Conservation (phyloP, 2,888 invertebrate species). For the Ferdinandea cuprea region DNA sequence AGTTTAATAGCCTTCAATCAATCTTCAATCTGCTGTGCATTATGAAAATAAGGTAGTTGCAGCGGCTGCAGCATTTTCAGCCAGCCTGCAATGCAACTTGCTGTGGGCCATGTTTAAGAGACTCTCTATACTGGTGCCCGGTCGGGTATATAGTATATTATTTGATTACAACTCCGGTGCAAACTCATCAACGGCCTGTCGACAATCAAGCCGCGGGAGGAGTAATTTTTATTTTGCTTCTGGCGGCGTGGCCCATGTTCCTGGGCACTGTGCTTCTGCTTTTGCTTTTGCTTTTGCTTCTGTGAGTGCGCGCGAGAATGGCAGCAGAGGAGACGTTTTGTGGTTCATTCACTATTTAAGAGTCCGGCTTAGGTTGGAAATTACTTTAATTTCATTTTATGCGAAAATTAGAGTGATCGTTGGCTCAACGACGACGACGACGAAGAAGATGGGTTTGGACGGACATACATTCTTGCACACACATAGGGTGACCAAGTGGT, state of each 20-base stretch:
- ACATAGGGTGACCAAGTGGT: slow-evolving; percentile 38
- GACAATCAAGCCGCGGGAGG: slow-evolving; percentile 77
- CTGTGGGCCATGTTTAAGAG: slow-evolving; percentile 69
- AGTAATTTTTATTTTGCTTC: slow-evolving; percentile 75
- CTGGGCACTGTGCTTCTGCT: slow-evolving; percentile 8
- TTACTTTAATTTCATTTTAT: slow-evolving; percentile 75
- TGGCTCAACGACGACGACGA: slow-evolving; percentile 48
- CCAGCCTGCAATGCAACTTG: slow-evolving; percentile 44
- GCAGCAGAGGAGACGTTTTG: slow-evolving; percentile 64
- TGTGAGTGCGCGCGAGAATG: too few species aligned
- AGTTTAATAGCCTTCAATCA: slow-evolving; percentile 77
- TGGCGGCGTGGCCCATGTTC: slow-evolving; percentile 52
- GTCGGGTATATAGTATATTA: slow-evolving; percentile 62
- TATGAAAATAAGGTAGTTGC: slow-evolving; percentile 78
- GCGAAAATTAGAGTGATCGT: slow-evolving; percentile 75
- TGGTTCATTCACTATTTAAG: slow-evolving; percentile 73
- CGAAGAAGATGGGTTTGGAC: not conserved
- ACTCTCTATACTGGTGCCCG: slow-evolving; percentile 45
- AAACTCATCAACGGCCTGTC: slow-evolving; percentile 76
- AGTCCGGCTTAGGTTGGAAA: slow-evolving; percentile 68
- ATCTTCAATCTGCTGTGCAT: slow-evolving; percentile 76
- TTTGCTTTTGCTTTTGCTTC: slow-evolving; percentile 20
- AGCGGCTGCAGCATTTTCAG: slow-evolving; percentile 49
- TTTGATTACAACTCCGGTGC: slow-evolving; percentile 75
- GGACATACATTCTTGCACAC: slow-evolving; percentile 43